These are phyloP conservation scores for Tuberolachnus salignus DNA, from an alignment of 2,888 invertebrate species.

Conservation along the genomic window DNA sequence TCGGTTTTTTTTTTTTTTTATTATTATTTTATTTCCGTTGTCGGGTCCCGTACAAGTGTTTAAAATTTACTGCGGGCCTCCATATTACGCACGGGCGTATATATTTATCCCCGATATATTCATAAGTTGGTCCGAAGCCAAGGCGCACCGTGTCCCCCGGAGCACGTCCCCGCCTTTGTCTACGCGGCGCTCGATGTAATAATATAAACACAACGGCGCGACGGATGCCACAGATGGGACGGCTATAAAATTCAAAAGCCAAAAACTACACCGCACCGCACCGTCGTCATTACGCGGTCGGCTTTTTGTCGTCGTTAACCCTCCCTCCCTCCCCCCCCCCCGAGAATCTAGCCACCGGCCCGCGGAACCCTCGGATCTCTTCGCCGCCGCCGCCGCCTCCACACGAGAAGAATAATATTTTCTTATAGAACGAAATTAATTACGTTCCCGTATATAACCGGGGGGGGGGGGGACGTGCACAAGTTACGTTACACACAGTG, in stretches of 20 bases:
- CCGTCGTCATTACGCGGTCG: neutral
- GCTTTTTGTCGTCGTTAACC: slow-evolving; percentile 41
- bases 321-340: too few relatives aligned
- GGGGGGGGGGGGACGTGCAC: too few relatives aligned
- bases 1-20: neutral
- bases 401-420: neutral
- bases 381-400: too few relatives aligned
- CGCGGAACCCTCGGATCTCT: too few relatives aligned
- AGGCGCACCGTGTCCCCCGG: slow-evolving; percentile 10
- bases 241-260: slow-evolving; percentile 49
- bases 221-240: slow-evolving; percentile 47
- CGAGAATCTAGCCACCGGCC: too few relatives aligned
- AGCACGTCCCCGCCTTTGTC: neutral
- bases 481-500: too few relatives aligned
- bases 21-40: neutral
- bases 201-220: slow-evolving; percentile 9
- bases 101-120: slow-evolving; percentile 44
- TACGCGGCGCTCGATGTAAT: slow-evolving; percentile 7
- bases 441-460: too few relatives aligned
- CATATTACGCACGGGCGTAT: neutral
- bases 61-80: slow-evolving; percentile 10
- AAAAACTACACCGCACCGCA: slow-evolving; percentile 16
- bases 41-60: neutral
- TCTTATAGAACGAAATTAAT: slow-evolving; percentile 41
- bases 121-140: slow-evolving; percentile 51